phyloP scores from a whole-genome alignment of 2,113 vertebrate genomes.

The Clupea harengus region DNA sequence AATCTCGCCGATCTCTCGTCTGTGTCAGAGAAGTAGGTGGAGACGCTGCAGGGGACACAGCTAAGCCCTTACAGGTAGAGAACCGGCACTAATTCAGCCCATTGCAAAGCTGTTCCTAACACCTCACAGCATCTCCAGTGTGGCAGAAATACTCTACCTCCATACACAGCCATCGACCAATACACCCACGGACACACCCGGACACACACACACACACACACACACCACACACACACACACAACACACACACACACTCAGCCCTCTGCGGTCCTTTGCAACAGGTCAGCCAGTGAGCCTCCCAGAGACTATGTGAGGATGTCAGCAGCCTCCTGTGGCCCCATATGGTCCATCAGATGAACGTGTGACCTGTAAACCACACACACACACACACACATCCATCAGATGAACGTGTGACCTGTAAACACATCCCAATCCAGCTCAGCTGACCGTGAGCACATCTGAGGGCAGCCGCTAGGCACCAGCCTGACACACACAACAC shows the following conservation, averaged over 20 bases:
- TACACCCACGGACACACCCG: background rate
- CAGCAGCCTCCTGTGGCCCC: background rate
- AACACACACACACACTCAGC: background rate
- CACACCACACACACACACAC: background rate
- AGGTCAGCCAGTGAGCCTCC: background rate
- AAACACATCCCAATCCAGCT: background rate
- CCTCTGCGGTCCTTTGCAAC: background rate
- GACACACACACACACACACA: background rate
- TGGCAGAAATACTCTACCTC: background rate
- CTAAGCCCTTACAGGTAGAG: conserved; percentile 1
- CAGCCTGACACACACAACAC: background rate
- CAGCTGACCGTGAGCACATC: background rate
- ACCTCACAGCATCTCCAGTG: background rate
- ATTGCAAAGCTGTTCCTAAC: background rate
- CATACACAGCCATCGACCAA: background rate
- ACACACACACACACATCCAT: no score
- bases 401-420: background rate
- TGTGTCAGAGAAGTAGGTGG: background rate
- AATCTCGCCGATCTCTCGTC: background rate
- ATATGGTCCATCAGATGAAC: background rate
- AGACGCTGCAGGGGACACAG: background rate
- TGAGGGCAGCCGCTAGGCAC: background rate
- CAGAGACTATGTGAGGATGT: background rate
- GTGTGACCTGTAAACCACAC: background rate
- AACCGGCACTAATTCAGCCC: background rate